Evolutionary conservation across 2,888 invertebrate genomes (phyloP), one percentile per base, ranked within the genome.

Genomic region (Eretmocerus hayati): DNA sequence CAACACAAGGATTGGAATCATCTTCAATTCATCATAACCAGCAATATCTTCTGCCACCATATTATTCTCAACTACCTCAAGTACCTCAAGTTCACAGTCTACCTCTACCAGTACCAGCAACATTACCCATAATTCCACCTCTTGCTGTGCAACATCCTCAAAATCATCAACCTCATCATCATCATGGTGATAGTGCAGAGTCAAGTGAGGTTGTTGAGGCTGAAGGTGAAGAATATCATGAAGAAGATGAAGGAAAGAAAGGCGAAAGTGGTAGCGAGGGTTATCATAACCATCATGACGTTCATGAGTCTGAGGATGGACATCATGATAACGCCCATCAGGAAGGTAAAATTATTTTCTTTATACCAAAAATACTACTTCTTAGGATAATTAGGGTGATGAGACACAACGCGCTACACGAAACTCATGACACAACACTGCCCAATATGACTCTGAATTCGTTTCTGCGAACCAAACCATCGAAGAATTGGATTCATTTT

Each of bases 11-110:
- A n/a, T n/a, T n/a, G n/a, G n/a, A n/a, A n/a, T n/a, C n/a, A n/a
- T n/a, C n/a, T n/a, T n/a, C n/a, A n/a, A n/a, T n/a, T n/a, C n/a
- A n/a, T n/a, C n/a, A n/a, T n/a, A n/a, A n/a, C n/a, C n/a, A n/a
- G n/a, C n/a, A n/a, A n/a, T n/a, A n/a, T n/a, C n/a, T n/a, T n/a
- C n/a, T n/a, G n/a, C n/a, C n/a, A n/a, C n/a, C n/a, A n/a, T n/a
- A n/a, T n/a, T n/a, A n/a, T n/a, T n/a, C n/a, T n/a, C 19, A 56
- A 57, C 41, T 65, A 64, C 55, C 54, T 62, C 32, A 35, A 13
- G 19, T n/a, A 53, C 51, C n/a, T 22, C 42, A 22, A 43, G 43
- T 45, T 42, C 54, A 13, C 50, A 53, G 59, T 60, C 62, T 58
- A 62, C 59, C 57, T 48, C 53, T 36, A 45, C 20, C 32, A 42